Conservation (phyloP, 2,888 invertebrate genomes). For the Beris morrisii region DNA sequence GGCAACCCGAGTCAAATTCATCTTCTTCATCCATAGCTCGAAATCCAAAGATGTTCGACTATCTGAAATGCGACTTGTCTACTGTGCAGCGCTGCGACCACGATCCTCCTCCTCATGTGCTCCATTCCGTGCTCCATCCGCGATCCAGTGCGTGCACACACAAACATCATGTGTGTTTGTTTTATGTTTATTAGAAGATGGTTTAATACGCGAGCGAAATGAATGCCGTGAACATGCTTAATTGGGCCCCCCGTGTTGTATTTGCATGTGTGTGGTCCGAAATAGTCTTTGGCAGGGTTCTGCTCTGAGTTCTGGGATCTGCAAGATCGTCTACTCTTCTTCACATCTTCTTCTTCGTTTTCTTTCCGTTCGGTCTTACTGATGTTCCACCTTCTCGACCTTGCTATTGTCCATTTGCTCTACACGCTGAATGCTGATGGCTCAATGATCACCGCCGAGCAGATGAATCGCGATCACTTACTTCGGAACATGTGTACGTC, state of each 20-base stretch:
- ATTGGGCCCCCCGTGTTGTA: slow-evolving; percentile 47
- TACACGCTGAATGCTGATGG: slow-evolving; percentile 13
- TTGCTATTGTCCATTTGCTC: too few relatives aligned
- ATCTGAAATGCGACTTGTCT: neutral
- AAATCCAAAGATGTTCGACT: slow-evolving; percentile 2
- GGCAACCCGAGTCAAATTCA: slow-evolving; percentile 25
- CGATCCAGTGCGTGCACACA: slow-evolving; percentile 15
- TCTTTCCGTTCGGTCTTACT: too few relatives aligned
- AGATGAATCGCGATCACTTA: slow-evolving; percentile 1
- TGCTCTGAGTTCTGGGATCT: slow-evolving; percentile 2
- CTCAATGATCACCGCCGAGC: slow-evolving; percentile 28
- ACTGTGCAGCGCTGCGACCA: neutral
- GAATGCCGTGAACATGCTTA: slow-evolving; percentile 46
- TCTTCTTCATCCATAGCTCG: neutral
- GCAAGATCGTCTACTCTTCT: slow-evolving; percentile 9
- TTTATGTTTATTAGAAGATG: slow-evolving; percentile 35
- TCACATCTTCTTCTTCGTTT: neutral
- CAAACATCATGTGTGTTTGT: slow-evolving; percentile 27
- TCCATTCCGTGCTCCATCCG: slow-evolving; percentile 28
- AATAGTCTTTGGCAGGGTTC: neutral
- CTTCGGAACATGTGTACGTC: slow-evolving; percentile 23
- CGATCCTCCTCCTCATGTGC: slow-evolving; percentile 2
- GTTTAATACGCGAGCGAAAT: slow-evolving; percentile 41
- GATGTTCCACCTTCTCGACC: too few relatives aligned
- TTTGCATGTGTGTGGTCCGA: slow-evolving; percentile 45